phyloP scores from a whole-genome alignment of 1,140 invertebrate species.

The Drosophila elegans region DNA sequence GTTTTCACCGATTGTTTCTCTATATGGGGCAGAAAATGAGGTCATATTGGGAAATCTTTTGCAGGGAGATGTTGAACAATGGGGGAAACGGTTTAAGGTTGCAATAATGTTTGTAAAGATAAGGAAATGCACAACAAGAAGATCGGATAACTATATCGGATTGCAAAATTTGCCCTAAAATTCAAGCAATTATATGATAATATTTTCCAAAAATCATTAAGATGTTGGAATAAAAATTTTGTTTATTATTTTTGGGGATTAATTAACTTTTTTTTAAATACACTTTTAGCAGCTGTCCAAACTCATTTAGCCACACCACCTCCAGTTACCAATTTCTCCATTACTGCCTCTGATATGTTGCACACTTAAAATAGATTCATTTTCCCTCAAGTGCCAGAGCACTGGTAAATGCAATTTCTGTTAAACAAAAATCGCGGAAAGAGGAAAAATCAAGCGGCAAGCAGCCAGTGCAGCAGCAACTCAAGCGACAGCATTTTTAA shows the following conservation, averaged over 20 bases:
- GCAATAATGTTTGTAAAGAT: slow-evolving; percentile 30
- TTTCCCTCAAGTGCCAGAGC: slow-evolving; percentile 39
- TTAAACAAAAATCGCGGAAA: slow-evolving; percentile 40
- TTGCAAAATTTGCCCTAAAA: slow-evolving; percentile 3
- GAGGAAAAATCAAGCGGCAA: slow-evolving; percentile 32
- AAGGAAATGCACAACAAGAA: slow-evolving; percentile 5
- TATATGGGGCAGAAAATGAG: slow-evolving; percentile 58
- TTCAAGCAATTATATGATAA: no score
- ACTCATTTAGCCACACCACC: background rate
- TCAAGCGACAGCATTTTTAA: slow-evolving; percentile 68
- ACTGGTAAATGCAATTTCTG: slow-evolving; percentile 69
- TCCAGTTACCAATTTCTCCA: slow-evolving; percentile 7
- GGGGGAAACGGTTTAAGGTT: slow-evolving; percentile 24
- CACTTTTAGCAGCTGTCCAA: background rate
- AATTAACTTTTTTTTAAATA: no score
- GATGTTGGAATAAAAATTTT: background rate
- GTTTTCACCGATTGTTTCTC: slow-evolving; percentile 42
- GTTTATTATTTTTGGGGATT: no score
- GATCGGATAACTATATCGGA: slow-evolving; percentile 35
- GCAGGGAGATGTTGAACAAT: slow-evolving; percentile 15
- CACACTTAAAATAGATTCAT: slow-evolving; percentile 72
- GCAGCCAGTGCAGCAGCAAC: slow-evolving; percentile 15
- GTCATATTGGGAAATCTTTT: slow-evolving; percentile 24
- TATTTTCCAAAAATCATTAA: background rate
- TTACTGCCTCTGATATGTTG: slow-evolving; percentile 11